Evolutionary conservation across 2,113 vertebrate species (phyloP).

Genomic region (Cranoglanis bouderius): DNA sequence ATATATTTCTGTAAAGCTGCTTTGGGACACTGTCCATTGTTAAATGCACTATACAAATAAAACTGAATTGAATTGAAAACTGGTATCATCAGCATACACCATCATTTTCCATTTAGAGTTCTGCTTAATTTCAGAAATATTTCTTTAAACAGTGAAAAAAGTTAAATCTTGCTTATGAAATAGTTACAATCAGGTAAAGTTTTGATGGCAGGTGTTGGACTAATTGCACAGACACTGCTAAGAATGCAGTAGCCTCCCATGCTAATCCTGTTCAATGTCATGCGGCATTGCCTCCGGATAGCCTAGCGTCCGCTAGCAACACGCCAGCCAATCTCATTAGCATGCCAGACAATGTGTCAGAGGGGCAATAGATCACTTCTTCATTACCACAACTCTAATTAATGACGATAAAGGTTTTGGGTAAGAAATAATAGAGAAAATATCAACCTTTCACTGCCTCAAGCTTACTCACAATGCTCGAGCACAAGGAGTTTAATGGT

Average conservation of each 20-base stretch:
- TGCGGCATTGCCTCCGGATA: slow-evolving; percentile 49
- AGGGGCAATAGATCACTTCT: slow-evolving; percentile 55
- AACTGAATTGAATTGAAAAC: neutral
- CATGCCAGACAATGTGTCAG: slow-evolving; percentile 51
- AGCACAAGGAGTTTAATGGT: slow-evolving; percentile 50
- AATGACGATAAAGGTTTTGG: slow-evolving; percentile 52
- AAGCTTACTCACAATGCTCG: slow-evolving; percentile 46
- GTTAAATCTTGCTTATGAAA: neutral
- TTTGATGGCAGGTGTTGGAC: slow-evolving; percentile 33
- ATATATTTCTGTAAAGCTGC: no score
- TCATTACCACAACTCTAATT: slow-evolving; percentile 58
- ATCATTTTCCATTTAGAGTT: neutral
- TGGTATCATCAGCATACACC: neutral
- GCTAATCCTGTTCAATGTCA: slow-evolving; percentile 59
- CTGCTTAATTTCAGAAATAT: neutral
- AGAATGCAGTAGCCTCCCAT: slow-evolving; percentile 31
- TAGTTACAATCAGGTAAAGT: neutral
- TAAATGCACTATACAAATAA: no score
- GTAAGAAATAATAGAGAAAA: slow-evolving; percentile 49
- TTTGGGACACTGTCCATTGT: no score
- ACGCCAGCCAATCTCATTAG: slow-evolving; percentile 50
- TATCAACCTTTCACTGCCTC: slow-evolving; percentile 50
- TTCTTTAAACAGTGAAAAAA: neutral
- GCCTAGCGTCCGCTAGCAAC: slow-evolving; percentile 47
- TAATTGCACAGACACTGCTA: slow-evolving; percentile 43